Conservation (phyloP, 2,113 vertebrate genomes). For the Sitta europaea region DNA sequence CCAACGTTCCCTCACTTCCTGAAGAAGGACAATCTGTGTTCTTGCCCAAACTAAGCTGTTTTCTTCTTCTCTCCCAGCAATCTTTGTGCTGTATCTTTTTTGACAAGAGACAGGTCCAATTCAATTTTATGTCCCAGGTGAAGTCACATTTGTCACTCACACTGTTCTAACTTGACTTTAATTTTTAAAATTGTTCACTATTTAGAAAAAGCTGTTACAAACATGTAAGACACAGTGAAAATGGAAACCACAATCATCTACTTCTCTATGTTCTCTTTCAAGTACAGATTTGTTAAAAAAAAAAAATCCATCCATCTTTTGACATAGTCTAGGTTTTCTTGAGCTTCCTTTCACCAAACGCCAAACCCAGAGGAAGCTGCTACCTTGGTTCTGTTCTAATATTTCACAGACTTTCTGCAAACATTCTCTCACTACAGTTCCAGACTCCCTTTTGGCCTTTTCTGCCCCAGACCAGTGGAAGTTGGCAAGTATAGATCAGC, state of each 20-base stretch:
- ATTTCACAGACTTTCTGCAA: not conserved
- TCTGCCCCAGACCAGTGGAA: not conserved
- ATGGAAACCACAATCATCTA: not conserved
- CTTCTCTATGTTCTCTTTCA: not conserved
- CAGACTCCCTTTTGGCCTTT: not conserved
- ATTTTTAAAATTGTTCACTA: not conserved
- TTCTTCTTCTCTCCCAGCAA: not conserved
- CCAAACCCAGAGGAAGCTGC: not conserved
- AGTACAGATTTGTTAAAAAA: not conserved
- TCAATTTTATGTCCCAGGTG: not conserved
- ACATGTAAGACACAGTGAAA: not conserved
- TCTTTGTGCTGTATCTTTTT: not conserved
- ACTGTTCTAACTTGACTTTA: not conserved
- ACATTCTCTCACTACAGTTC: not conserved
- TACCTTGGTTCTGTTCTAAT: not conserved
- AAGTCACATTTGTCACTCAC: not conserved
- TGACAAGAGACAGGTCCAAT: not conserved
- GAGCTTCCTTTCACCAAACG: not conserved
- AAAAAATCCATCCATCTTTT: not conserved
- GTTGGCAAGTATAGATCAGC: not conserved
- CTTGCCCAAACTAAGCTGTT: not conserved
- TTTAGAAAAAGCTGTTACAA: not conserved
- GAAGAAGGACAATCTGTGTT: not conserved
- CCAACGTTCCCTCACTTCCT: not conserved
- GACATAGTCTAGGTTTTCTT: not conserved